phyloP scores from a whole-genome alignment of 2,888 invertebrate genomes.

The Melolontha melolontha region DNA sequence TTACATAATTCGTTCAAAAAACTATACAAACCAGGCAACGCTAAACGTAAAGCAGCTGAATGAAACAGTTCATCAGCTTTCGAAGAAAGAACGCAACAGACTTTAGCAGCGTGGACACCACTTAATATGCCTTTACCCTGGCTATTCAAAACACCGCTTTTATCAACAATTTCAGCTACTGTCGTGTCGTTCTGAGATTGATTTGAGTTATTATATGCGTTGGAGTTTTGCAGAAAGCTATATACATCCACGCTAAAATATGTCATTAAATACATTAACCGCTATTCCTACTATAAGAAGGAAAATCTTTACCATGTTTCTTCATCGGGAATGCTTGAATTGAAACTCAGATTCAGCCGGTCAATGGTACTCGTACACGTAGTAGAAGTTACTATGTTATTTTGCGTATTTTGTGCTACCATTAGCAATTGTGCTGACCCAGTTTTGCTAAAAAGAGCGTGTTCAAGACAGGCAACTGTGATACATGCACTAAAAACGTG shows the following conservation, averaged over 20 bases:
- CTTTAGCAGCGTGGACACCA: constrained; percentile 86
- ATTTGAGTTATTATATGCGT: constrained; percentile 48
- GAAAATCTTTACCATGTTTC: constrained; percentile 77
- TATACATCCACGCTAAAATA: constrained; percentile 82
- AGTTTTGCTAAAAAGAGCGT: constrained; percentile 88
- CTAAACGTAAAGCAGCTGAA: constrained; percentile 87
- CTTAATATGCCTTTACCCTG: constrained; percentile 71
- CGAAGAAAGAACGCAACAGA: constrained; percentile 89
- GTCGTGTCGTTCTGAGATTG: constrained; percentile 75
- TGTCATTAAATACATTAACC: neutral
- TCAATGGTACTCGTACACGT: constrained; percentile 69
- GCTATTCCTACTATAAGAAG: neutral
- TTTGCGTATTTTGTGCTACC: constrained; percentile 75
- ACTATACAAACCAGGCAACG: constrained; percentile 84
- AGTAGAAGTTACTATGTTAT: constrained; percentile 72
- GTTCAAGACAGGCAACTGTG: constrained; percentile 92
- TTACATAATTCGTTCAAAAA: constrained; percentile 86
- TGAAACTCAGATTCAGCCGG: constrained; percentile 70
- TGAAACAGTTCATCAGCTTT: constrained; percentile 93
- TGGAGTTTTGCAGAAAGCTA: constrained; percentile 78
- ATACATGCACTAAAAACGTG: constrained; percentile 95
- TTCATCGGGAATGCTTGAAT: constrained; percentile 69
- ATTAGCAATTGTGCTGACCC: constrained; percentile 76
- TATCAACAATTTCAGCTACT: constrained; percentile 78
- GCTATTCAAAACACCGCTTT: constrained; percentile 67